Evolutionary conservation across 2,888 invertebrate genomes (phyloP).

Genomic region (Lasius fuliginosus): DNA sequence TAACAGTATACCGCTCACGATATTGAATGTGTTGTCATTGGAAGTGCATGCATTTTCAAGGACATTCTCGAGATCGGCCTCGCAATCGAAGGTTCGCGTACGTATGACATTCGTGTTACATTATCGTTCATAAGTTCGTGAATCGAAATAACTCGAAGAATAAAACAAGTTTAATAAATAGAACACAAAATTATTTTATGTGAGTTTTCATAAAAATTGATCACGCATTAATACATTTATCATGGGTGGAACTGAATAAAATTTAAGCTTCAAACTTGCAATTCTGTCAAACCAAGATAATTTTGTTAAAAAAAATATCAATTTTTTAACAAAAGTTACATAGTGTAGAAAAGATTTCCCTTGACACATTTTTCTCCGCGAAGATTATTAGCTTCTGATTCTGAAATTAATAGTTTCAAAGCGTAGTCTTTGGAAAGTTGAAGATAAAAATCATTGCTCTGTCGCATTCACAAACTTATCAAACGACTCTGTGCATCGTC

Average conservation of each 20-base stretch:
- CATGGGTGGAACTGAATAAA: not conserved
- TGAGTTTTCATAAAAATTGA: not conserved
- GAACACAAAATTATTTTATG: not conserved
- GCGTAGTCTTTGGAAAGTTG: not conserved
- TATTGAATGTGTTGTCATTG: constrained; percentile 55
- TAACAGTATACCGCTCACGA: constrained; percentile 64
- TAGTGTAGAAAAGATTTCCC: not conserved
- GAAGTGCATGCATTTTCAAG: constrained; percentile 34
- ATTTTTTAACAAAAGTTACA: not conserved
- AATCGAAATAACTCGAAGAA: not conserved
- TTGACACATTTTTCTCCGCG: not conserved
- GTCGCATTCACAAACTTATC: not conserved
- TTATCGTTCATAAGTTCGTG: not conserved
- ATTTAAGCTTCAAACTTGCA: not conserved
- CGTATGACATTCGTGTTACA: not conserved
- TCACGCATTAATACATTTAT: not conserved
- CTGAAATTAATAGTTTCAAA: not conserved
- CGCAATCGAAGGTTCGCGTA: constrained; percentile 29
- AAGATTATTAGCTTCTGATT: not conserved
- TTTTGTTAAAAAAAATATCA: not conserved
- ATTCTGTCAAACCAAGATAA: not conserved
- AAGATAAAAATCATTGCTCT: not conserved
- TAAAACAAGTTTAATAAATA: not conserved
- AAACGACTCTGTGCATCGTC: not conserved
- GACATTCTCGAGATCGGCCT: constrained; percentile 50